These are phyloP conservation scores for Eupithecia exiguata DNA, from an alignment of 2,888 invertebrate species.

Conservation along the genomic window DNA sequence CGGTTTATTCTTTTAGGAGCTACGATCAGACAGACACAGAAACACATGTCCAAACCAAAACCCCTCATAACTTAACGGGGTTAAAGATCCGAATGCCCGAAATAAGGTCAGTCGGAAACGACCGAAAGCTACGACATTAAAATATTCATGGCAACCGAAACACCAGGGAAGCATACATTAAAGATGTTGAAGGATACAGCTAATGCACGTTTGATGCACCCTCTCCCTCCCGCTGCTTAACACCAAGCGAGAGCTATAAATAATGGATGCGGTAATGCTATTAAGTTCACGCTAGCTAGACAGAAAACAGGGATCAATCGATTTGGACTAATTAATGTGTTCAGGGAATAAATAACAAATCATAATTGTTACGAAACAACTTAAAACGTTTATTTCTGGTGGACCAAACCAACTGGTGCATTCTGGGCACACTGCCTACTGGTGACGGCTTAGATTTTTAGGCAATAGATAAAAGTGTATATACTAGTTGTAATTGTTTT, in stretches of 20 bases:
- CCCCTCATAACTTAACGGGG: not conserved
- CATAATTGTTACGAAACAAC: not conserved
- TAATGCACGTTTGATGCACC: slow-evolving; percentile 31
- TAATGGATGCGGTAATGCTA: slow-evolving; percentile 18
- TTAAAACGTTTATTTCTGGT: not conserved
- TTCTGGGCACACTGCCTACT: too few relatives aligned
- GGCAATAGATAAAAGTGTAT: too few relatives aligned
- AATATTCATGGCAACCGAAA: slow-evolving; percentile 26
- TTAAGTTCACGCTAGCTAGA: not conserved
- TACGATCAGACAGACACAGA: not conserved
- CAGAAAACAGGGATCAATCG: not conserved
- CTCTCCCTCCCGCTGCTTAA: slow-evolving; percentile 16
- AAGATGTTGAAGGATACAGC: slow-evolving; percentile 34
- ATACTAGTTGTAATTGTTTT: too few relatives aligned
- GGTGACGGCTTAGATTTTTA: too few relatives aligned
- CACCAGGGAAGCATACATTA: slow-evolving; percentile 34
- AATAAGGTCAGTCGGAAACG: slow-evolving; percentile 24
- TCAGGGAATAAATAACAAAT: not conserved
- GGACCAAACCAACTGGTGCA: not conserved
- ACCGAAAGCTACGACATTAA: slow-evolving; percentile 24
- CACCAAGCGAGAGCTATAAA: not conserved
- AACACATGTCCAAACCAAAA: not conserved
- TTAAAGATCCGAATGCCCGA: not conserved
- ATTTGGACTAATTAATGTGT: not conserved
- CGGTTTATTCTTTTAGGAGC: not conserved